Evolutionary conservation across 2,888 invertebrate species (phyloP), one percentile per base, ranked within the genome.

Genomic region (Dryobotodes eremita): DNA sequence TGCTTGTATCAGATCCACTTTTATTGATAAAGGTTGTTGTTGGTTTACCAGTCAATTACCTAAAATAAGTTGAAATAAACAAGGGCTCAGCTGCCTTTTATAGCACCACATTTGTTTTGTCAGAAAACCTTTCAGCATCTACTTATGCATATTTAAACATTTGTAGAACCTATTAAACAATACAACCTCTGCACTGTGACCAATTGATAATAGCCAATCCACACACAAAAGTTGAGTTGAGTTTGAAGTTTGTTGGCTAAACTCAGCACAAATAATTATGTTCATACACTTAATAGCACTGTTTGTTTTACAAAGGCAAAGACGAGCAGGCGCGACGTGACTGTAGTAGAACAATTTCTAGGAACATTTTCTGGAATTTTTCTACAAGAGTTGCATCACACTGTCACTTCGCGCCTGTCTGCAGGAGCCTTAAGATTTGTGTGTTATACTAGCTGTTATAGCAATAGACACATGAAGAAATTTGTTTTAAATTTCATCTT

Each of bases 401-500:
- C 31, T 36, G 3, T 36, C 31, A 2, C 31, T 2, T 36, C 31
- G 3, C 31, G 31, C 31, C 31, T 36, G 31, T 36, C 31, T 36
- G 31, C 3, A 36, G 2, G 31, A 36, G 31, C 31, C 31, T 36
- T 36, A 36, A 36, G 17, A 71, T 57, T n/a, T 46, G 23, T 61
- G 3, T 48, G 50, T 61, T 31, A 13, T 13, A n/a, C 17, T 31
- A 73, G n/a, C 31, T 75, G 75, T 46, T 57, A 50, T 20, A 48
- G 5, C 2, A 50, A 59, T 8, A 11, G 11, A 42, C 15, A 23
- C 3, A 17, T 31, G 53, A 75, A 26, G 5, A 69, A 31, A 59
- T 26, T 31, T 82, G 8, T 82, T 71, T 61, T 48, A 55, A n/a
- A 69, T 61, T 53, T 53, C 23, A n/a, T 10, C 23, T 59, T 61